Conservation (phyloP, 2,797 vertebrate genomes). For the Amazonetta brasiliensis region DNA sequence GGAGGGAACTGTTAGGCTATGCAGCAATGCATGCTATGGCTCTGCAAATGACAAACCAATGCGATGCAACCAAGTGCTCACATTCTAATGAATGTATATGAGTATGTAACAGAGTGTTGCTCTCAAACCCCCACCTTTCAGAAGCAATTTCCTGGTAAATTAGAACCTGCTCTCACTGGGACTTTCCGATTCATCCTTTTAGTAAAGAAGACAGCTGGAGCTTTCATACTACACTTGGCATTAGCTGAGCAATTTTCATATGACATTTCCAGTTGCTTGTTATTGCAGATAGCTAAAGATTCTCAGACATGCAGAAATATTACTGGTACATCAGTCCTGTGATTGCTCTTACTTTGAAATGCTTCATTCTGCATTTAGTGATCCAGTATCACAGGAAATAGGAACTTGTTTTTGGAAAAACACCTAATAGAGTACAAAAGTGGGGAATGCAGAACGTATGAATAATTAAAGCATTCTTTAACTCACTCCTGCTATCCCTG, state of each 20-base stretch:
- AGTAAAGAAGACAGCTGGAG: not conserved
- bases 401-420: not conserved
- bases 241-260: not conserved
- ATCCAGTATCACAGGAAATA: not conserved
- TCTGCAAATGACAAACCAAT: not conserved
- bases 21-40: not conserved
- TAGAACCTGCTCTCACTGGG: not conserved
- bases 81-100: not conserved
- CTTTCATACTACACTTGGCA: not conserved
- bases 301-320: not conserved
- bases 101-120: not conserved
- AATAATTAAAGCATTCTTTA: conserved; percentile 31
- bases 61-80: not conserved
- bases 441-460: not conserved
- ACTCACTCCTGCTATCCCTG: not conserved
- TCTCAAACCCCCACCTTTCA: not conserved
- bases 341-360: not conserved
- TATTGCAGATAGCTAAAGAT: not conserved
- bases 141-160: not conserved
- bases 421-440: not conserved
- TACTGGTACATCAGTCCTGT: not conserved
- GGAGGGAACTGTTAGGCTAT: not conserved
- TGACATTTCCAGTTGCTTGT: conserved; percentile 2
- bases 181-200: not conserved
- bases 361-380: not conserved